These are phyloP conservation scores for Dasyurus viverrinus DNA, from an alignment of 2,113 vertebrate species.

Conservation along the genomic window DNA sequence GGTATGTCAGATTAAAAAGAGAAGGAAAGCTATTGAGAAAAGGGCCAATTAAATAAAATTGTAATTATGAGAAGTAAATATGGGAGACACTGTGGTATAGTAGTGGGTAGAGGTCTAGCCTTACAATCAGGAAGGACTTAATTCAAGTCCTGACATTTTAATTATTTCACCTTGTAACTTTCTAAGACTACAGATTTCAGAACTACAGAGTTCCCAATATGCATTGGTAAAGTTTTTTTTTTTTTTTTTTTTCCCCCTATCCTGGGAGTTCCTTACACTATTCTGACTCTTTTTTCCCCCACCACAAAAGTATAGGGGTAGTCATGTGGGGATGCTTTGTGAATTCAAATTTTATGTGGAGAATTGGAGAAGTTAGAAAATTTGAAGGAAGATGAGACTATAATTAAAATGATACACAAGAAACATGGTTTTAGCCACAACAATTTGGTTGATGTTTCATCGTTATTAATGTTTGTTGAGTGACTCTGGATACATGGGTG, in stretches of 20 bases:
- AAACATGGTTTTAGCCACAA: background rate
- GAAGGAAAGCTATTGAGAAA: constrained; percentile 15
- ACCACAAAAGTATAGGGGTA: background rate
- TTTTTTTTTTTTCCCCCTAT: background rate
- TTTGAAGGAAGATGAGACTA: background rate
- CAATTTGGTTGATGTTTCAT: constrained; percentile 32
- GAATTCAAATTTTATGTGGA: background rate
- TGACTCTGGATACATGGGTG: background rate
- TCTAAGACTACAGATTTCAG: background rate
- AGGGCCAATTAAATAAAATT: constrained; percentile 12
- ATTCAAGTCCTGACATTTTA: background rate
- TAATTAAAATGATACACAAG: constrained; percentile 37
- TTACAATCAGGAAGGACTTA: background rate
- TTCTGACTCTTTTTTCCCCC: background rate
- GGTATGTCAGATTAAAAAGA: constrained; percentile 18
- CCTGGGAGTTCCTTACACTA: background rate
- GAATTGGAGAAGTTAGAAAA: background rate
- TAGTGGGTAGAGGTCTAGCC: background rate
- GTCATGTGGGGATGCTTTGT: background rate
- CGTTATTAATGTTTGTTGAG: constrained; percentile 15
- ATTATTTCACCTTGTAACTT: background rate
- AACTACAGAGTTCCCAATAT: background rate
- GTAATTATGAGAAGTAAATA: background rate
- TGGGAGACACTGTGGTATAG: background rate
- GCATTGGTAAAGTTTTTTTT: background rate